phyloP scores from a whole-genome alignment of 2,888 invertebrate species.

The Gandaritis pyraliata region DNA sequence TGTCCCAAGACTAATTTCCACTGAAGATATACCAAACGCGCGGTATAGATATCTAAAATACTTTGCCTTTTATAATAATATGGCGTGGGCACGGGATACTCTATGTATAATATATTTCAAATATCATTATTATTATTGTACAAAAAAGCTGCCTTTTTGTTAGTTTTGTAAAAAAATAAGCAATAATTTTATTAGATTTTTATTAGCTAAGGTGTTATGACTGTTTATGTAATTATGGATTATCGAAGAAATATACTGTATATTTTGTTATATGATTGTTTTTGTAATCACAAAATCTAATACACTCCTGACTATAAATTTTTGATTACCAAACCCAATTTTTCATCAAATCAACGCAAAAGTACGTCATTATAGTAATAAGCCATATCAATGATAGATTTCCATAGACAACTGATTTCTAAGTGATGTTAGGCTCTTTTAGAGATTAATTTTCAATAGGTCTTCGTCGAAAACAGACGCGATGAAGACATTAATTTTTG shows the following conservation, averaged over 20 bases:
- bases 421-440: background rate
- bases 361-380: constrained; percentile 9
- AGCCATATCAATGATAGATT: background rate
- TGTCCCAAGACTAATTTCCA: too few species aligned
- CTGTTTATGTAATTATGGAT: constrained; percentile 21
- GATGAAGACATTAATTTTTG: constrained; percentile 11
- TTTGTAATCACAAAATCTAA: background rate
- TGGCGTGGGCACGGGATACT: too few species aligned
- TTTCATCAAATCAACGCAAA: constrained; percentile 17
- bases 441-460: constrained; percentile 1
- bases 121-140: background rate
- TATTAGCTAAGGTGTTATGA: constrained; percentile 12
- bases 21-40: too few species aligned
- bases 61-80: too few species aligned
- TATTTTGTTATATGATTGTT: constrained; percentile 10
- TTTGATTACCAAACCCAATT: constrained; percentile 8
- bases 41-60: too few species aligned
- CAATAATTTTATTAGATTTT: constrained; percentile 17
- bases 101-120: too few species aligned
- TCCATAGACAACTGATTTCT: background rate
- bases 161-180: constrained; percentile 18
- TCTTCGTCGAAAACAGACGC: background rate
- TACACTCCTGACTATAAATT: background rate
- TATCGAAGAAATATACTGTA: constrained; percentile 17
- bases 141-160: constrained; percentile 16